A percentile compares a stretch with the other conserved stretches of the same genome.
phyloP scores from a whole-genome alignment of 2,113 vertebrate species.

The Pandion haliaetus region DNA sequence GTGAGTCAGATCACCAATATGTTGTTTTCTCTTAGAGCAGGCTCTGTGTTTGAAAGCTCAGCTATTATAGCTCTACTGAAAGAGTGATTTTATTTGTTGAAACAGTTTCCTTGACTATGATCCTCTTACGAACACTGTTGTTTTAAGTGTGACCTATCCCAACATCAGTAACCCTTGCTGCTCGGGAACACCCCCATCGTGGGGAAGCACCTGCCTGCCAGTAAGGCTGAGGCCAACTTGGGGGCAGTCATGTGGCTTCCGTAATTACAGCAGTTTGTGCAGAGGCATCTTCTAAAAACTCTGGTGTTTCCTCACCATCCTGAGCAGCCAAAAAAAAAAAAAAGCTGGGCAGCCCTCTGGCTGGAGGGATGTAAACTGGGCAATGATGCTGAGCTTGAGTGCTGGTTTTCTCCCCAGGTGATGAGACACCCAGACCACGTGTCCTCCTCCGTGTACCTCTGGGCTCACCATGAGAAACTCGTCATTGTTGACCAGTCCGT shows the following conservation, averaged over 20 bases:
- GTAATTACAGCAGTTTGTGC: background rate
- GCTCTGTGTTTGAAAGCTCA: slow-evolving; percentile 40
- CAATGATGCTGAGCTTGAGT: rapidly evolving
- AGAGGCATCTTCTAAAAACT: background rate
- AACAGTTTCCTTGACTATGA: background rate
- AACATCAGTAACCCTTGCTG: background rate
- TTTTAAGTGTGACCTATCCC: background rate
- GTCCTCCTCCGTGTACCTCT: slow-evolving; percentile 91
- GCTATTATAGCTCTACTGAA: background rate
- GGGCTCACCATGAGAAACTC: slow-evolving; percentile 97
- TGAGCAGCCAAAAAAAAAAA: background rate
- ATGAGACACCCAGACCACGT: slow-evolving; percentile 98
- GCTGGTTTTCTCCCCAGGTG: slow-evolving; percentile 74
- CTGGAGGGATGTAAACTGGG: background rate
- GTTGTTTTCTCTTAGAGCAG: slow-evolving; percentile 44
- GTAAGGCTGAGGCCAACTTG: background rate
- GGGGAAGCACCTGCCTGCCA: background rate
- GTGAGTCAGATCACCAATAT: slow-evolving; percentile 57
- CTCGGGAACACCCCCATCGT: rapidly evolving
- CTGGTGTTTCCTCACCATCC: background rate
- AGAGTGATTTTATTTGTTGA: background rate
- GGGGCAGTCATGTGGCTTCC: background rate
- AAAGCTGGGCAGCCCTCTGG: background rate
- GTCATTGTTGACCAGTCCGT: slow-evolving; percentile 91
- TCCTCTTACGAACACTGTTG: background rate